Evolutionary conservation across 2,888 invertebrate genomes (phyloP).

Genomic region (Cephus pygmeus): DNA sequence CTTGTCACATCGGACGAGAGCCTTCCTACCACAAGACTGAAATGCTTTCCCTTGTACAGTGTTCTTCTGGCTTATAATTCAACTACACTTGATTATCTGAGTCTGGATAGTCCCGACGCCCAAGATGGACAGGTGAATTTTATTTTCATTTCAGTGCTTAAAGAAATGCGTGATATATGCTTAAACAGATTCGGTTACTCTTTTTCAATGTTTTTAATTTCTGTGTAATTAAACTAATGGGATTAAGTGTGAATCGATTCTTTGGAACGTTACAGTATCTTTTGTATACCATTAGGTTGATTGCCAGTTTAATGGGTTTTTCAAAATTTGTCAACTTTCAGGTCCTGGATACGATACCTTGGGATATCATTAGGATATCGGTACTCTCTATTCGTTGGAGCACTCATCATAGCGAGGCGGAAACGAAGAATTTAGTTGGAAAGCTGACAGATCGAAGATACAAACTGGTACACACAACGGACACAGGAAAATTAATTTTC

Average conservation of each 20-base stretch:
- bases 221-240: no score
- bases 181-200: not conserved
- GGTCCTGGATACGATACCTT: constrained; percentile 63
- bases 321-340: constrained; percentile 28
- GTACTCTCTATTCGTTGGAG: constrained; percentile 60
- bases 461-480: constrained; percentile 46
- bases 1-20: constrained; percentile 55
- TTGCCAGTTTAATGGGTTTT: not conserved
- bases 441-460: constrained; percentile 54
- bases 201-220: not conserved
- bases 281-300: no score
- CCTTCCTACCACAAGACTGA: constrained; percentile 73
- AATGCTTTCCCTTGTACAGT: constrained; percentile 87
- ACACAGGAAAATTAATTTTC: constrained; percentile 58
- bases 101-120: constrained; percentile 69
- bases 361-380: constrained; percentile 59
- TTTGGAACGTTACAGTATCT: not conserved
- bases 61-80: constrained; percentile 82
- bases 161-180: not conserved
- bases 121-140: constrained; percentile 52
- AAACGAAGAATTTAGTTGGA: constrained; percentile 55
- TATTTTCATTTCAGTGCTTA: not conserved
- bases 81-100: constrained; percentile 76
- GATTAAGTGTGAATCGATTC: no score
- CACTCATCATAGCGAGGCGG: constrained; percentile 53